phyloP scores from a whole-genome alignment of 2,113 vertebrate species.

The Pithys albifrons region DNA sequence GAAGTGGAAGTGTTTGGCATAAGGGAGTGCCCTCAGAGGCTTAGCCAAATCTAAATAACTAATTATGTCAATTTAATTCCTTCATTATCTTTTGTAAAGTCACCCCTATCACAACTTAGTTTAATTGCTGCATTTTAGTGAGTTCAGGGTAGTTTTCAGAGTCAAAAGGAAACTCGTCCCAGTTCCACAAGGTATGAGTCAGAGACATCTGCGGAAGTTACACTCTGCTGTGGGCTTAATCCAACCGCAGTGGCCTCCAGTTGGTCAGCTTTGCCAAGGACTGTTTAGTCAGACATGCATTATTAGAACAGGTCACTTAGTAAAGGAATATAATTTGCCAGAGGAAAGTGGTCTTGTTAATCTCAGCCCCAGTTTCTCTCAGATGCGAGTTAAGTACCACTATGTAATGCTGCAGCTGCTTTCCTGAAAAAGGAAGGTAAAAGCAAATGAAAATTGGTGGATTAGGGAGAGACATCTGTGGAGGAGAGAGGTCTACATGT shows the following conservation, averaged over 20 bases:
- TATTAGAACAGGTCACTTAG: background rate
- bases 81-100: background rate
- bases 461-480: slow-evolving; percentile 14
- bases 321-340: slow-evolving; percentile 18
- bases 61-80: background rate
- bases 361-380: background rate
- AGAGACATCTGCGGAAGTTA: slow-evolving; percentile 52
- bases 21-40: background rate
- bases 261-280: slow-evolving; percentile 49
- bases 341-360: background rate
- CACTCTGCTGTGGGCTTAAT: slow-evolving; percentile 27
- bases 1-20: background rate
- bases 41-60: background rate
- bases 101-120: background rate
- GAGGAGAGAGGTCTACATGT: background rate
- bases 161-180: slow-evolving; percentile 42
- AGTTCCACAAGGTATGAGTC: slow-evolving; percentile 59
- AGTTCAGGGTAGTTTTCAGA: slow-evolving; percentile 1
- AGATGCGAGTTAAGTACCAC: background rate
- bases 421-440: background rate
- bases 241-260: background rate
- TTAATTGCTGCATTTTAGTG: background rate
- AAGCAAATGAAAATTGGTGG: background rate
- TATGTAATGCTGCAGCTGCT: background rate
- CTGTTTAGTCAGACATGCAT: slow-evolving; percentile 30